phyloP scores from a whole-genome alignment of 2,113 vertebrate species.

The Dicrurus megarhynchus region DNA sequence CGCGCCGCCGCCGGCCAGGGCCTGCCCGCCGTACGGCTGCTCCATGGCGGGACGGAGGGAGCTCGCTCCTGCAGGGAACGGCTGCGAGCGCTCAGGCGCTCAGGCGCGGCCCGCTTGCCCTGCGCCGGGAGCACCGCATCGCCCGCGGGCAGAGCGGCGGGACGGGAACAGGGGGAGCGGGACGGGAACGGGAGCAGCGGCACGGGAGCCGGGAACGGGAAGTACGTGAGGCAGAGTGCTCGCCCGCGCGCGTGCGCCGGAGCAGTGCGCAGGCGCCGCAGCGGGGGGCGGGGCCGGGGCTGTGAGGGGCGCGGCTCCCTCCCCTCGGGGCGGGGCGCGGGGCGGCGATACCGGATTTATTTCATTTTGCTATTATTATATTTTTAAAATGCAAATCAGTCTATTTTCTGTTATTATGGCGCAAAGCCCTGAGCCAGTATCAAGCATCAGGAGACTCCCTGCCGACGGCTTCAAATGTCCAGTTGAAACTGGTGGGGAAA shows the following conservation, averaged over 20 bases:
- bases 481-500: background rate
- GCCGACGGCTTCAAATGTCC: background rate
- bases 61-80: background rate
- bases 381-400: background rate
- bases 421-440: background rate
- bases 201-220: background rate
- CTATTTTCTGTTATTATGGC: background rate
- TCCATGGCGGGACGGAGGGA: conserved; percentile 70
- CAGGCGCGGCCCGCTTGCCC: background rate
- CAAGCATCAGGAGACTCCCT: background rate
- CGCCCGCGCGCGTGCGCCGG: background rate
- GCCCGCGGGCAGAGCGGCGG: background rate
- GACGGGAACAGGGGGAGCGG: no score
- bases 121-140: background rate
- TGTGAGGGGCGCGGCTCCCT: background rate
- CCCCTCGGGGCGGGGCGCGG: background rate
- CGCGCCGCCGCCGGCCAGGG: conserved; percentile 76
- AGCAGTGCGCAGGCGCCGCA: background rate
- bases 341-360: accelerated
- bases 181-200: background rate
- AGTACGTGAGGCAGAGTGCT: accelerated
- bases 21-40: conserved; percentile 87
- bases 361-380: no score
- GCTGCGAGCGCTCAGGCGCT: background rate
- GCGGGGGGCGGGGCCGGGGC: no score